Evolutionary conservation across 2,888 invertebrate species (phyloP), one percentile per base, ranked within the genome.

Genomic region (Linnaemya tessellans): DNA sequence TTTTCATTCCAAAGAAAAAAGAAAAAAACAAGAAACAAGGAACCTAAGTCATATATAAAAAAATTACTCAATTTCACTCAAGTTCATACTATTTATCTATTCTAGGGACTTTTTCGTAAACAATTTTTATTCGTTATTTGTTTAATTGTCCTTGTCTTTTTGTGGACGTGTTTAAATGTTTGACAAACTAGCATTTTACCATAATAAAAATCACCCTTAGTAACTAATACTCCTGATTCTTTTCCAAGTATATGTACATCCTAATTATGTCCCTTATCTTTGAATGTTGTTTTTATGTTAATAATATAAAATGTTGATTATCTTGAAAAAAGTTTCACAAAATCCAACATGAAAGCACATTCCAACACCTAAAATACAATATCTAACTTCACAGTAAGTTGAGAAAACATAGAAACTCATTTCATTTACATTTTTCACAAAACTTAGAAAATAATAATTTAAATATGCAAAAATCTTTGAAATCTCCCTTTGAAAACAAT

Each of bases 311-410:
- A 25, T 49, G 9, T 49, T 18, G 9, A 56, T 25, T n/a, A n/a
- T n/a, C 15, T 43, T 11, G 1, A 43, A 43, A 43, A 22, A 11
- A 5, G 54, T 22, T 54, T 54, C 13, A 68, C 70, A 78, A 60
- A 78, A 15, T 68, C 78, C 68, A 78, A 78, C 78, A 78, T 70
- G 22, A 46, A 30, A 56, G 30, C 11, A 49, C 13, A 68, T 22
- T 46, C 38, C 60, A 51, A 38, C 22, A 64, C 41, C 51, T 38
- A 51, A 41, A 46, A 46, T 30, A 38, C 9, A 30, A 46, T 62
- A 60, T 9, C 20, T 41, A 10, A 70, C 10, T 43, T 64, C 80
- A 64, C 80, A 80, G 80, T 80, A 80, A 80, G 80, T 80, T 71
- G 25, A 56, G 56, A 62, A 64, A 46, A 30, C n/a, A 70, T 13